phyloP scores from a whole-genome alignment of 2,797 vertebrate species.

The Potorous gilbertii region DNA sequence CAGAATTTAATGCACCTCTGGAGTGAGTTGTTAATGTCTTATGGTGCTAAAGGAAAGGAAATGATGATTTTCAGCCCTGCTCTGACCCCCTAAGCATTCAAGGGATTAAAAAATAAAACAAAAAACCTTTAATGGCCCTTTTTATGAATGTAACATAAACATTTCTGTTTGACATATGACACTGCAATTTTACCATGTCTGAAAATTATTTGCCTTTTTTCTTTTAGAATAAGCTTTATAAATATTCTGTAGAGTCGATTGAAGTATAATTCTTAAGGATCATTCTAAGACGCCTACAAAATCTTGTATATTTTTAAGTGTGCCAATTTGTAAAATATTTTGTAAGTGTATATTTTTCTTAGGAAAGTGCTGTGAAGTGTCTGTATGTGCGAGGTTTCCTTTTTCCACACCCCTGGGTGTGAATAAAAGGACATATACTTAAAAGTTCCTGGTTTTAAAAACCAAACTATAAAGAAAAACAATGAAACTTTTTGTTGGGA shows the following conservation, averaged over 20 bases:
- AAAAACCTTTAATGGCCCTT: conserved; percentile 85
- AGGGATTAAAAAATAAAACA: conserved; percentile 79
- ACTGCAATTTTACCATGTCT: conserved; percentile 97
- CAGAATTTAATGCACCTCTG: conserved; percentile 92
- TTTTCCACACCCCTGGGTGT: conserved; percentile 98
- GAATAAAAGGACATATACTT: conserved; percentile 99
- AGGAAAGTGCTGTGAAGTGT: conserved; percentile 99
- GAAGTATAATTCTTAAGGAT: conserved; percentile 99
- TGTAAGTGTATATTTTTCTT: conserved; percentile 99
- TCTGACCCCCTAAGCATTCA: conserved; percentile 79
- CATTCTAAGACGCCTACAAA: conserved; percentile 99
- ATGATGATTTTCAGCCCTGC: conserved; percentile 80
- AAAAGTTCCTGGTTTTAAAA: conserved; percentile 99
- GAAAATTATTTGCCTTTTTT: conserved; percentile 97
- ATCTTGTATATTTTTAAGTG: conserved; percentile 99
- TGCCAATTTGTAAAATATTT: conserved; percentile 99
- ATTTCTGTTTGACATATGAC: conserved; percentile 98
- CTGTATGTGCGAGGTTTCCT: conserved; percentile 98
- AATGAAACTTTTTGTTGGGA: conserved; percentile 97
- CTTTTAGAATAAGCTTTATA: conserved; percentile 99
- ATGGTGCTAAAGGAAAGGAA: conserved; percentile 94
- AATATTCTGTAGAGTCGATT: conserved; percentile 99
- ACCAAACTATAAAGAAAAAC: conserved; percentile 99
- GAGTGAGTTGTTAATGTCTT: conserved; percentile 95
- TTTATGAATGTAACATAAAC: conserved; percentile 99